Evolutionary conservation across 2,888 invertebrate genomes (phyloP).

Genomic region (Drosophila phalerata): DNA sequence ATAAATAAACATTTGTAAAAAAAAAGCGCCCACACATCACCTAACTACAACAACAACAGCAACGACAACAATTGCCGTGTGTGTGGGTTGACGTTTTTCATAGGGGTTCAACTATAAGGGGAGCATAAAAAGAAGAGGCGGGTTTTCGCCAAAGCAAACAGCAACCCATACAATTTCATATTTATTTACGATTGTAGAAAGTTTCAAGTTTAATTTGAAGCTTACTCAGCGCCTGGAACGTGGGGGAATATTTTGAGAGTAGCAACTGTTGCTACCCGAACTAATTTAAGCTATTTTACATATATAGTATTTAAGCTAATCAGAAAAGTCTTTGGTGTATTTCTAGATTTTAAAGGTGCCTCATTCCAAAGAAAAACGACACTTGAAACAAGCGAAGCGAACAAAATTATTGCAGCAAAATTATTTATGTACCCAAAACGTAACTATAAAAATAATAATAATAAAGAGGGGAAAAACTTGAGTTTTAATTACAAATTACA

Average conservation of each 20-base stretch:
- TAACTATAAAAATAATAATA: slow-evolving; percentile 26
- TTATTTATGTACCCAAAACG: slow-evolving; percentile 42
- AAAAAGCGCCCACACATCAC: slow-evolving; percentile 59
- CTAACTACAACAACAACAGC: slow-evolving; percentile 5
- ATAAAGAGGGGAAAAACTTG: slow-evolving; percentile 46
- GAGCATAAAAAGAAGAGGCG: not conserved
- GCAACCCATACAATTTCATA: slow-evolving; percentile 17
- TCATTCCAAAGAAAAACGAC: slow-evolving; percentile 43
- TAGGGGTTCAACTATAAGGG: slow-evolving; percentile 10
- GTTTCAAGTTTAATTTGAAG: slow-evolving; percentile 1
- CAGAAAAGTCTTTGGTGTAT: slow-evolving; percentile 10
- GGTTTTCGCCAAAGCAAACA: slow-evolving; percentile 12
- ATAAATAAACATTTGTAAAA: slow-evolving; percentile 59
- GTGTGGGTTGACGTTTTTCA: slow-evolving; percentile 36
- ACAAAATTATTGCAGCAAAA: slow-evolving; percentile 57
- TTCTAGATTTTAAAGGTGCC: slow-evolving; percentile 1
- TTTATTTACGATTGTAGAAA: slow-evolving; percentile 27
- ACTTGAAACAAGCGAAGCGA: slow-evolving; percentile 61
- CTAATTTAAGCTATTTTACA: slow-evolving; percentile 18
- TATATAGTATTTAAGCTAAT: slow-evolving; percentile 16
- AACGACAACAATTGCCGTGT: slow-evolving; percentile 10
- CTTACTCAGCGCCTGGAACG: slow-evolving; percentile 17
- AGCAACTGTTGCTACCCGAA: slow-evolving; percentile 5
- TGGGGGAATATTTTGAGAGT: not conserved
- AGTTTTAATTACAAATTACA: slow-evolving; percentile 79